Conservation (phyloP, 2,797 vertebrate genomes). For the Trichosurus vulpecula region DNA sequence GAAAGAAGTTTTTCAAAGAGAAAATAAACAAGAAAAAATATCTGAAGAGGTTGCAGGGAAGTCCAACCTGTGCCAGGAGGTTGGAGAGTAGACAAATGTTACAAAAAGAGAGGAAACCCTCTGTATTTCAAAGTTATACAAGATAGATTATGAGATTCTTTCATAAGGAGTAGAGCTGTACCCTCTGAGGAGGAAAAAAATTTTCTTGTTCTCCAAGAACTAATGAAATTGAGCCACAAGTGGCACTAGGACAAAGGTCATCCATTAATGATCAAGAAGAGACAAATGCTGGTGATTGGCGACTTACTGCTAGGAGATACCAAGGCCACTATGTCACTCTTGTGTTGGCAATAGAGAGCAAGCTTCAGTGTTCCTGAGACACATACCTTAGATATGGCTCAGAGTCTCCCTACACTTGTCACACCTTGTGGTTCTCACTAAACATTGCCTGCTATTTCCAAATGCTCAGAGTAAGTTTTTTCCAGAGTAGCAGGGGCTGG, state of each 20-base stretch:
- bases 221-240: background rate
- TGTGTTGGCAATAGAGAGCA: background rate
- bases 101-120: background rate
- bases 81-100: background rate
- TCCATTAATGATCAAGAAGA: background rate
- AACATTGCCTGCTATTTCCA: background rate
- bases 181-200: background rate
- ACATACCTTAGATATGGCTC: background rate
- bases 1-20: background rate
- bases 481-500: background rate
- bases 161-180: too few species aligned
- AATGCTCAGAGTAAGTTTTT: too few species aligned
- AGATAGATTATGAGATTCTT: background rate
- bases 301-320: too few species aligned
- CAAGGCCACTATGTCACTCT: too few species aligned
- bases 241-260: background rate
- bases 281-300: background rate
- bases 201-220: background rate
- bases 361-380: background rate
- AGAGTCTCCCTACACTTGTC: background rate
- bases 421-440: background rate
- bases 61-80: background rate
- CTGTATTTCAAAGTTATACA: background rate
- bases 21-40: background rate
- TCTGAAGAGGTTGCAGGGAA: background rate